Conservation (phyloP, 2,797 vertebrate genomes). For the Discoglossus pictus region DNA sequence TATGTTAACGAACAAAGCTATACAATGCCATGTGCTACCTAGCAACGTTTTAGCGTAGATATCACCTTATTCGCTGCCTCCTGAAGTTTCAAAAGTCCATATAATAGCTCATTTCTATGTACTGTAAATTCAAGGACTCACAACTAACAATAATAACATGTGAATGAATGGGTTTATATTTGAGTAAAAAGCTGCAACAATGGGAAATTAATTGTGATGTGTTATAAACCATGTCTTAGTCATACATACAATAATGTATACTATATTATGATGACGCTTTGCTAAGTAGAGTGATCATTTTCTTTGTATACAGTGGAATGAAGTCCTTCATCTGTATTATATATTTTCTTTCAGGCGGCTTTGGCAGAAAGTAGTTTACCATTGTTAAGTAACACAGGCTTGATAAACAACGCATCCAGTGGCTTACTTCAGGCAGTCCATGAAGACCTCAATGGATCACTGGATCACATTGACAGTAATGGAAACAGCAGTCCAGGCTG, state of each 20-base stretch:
- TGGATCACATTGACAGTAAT: slow-evolving; percentile 98
- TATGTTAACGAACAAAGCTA: slow-evolving; percentile 11
- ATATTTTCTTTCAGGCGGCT: slow-evolving; percentile 80
- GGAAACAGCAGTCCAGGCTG: slow-evolving; percentile 95
- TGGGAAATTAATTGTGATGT: too few relatives aligned
- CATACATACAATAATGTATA: too few relatives aligned
- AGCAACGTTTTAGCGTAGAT: neutral
- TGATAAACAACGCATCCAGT: slow-evolving; percentile 90
- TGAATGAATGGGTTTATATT: neutral
- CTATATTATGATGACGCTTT: too few relatives aligned
- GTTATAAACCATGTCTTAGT: too few relatives aligned
- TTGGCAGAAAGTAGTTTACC: slow-evolving; percentile 97
- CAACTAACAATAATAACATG: neutral
- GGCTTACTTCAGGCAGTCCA: slow-evolving; percentile 87
- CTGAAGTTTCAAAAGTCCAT: neutral
- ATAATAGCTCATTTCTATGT: neutral
- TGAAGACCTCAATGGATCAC: slow-evolving; percentile 91
- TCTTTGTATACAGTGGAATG: neutral
- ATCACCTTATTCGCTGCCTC: neutral
- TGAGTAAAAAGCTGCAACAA: neutral
- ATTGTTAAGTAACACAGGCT: slow-evolving; percentile 86
- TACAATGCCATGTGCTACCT: neutral
- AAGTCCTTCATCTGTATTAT: neutral
- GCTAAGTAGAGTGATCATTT: too few relatives aligned
- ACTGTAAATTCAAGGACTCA: neutral